Evolutionary conservation across 2,888 invertebrate species (phyloP), one percentile per base, ranked within the genome.

Genomic region (Reticulitermes lucifugus): DNA sequence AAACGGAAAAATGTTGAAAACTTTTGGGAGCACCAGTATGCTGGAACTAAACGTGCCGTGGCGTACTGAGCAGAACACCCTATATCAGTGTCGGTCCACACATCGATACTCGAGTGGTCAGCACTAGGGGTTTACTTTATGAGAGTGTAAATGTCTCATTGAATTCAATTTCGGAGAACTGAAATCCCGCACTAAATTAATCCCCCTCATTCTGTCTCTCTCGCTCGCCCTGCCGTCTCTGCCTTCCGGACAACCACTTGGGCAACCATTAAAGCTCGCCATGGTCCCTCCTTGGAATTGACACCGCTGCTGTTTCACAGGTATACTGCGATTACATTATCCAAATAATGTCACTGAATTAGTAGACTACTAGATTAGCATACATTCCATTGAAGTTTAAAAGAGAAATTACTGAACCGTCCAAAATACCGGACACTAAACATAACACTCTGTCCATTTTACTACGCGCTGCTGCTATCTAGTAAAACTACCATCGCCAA

Each of bases 141-240:
- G 75, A 55, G 82, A 71, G 86, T 84, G 86, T 86, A 81, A 84
- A 84, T 81, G 84, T 84, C 84, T 84, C 84, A 82, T 86, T 84
- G 82, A 84, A 83, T 86, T 82, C 86, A 82, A 86, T 86, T 86
- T 80, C 84, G 80, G 79, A 51, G 84, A 83, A 65, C 60, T 77
- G 71, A 79, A 80, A 84, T 80, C 84, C 80, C 77, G 77, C 77
- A 84, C 80, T 80, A 85, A 85, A 85, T 85, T 85, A 85, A 85
- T 85, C 85, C 83, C n/a, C 73, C 70, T 84, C 79, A 29, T 81
- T 70, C 79, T 80, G 21, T 41, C 51, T 60, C 83, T 77, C 73
- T 43, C 83, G 46, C 65, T 43, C 59, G 22, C 73, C 75, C 83
- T 46, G 22, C 65, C 51, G 41, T 29, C 46, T 75, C 79, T 35